Evolutionary conservation across 2,888 invertebrate genomes (phyloP), one percentile per base, ranked within the genome.

Genomic region (Lypha dubia): DNA sequence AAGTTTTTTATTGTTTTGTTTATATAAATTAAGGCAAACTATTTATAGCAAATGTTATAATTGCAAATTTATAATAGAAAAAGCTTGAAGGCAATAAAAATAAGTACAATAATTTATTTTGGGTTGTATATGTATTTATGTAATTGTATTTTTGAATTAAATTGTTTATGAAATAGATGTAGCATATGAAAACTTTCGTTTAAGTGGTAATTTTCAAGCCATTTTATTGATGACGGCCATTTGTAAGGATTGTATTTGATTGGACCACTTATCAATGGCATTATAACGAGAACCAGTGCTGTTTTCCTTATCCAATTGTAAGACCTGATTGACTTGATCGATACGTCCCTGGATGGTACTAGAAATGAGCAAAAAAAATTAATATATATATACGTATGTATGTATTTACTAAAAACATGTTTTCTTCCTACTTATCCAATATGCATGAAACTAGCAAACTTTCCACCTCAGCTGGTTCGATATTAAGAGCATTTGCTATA

Each of bases 371-470:
- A 22, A 49, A 62, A 17, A 8, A 35, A 17, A 53, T n/a, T n/a
- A n/a, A n/a, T n/a, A n/a, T n/a, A n/a, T n/a, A n/a, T n/a, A n/a
- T n/a, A n/a, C n/a, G n/a, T n/a, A n/a, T n/a, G n/a, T n/a, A n/a
- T n/a, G n/a, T n/a, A n/a, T 53, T 51, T 51, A 56, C 22, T 32
- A 58, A 32, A 32, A 17, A 58, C n/a, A 58, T 9, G 13, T 7
- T 32, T 11, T 3, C 9, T 28, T 74, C 95, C 94, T 93, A 98
- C 97, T 96, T 97, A 93, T 99, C 99, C 90, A 99, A 94, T 92
- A 99, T 99, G 92, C 99, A 99, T 24, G 99, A 98, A 60, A 99
- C 99, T 86, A 99, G 93, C 68, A 99, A 93, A 93, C 97, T 98
- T 93, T 99, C 99, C 22, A 99, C 99, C 93, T 99, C 99, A 86